Evolutionary conservation across 1,140 invertebrate genomes (phyloP), one percentile per base, ranked within the genome.

Genomic region (Belonocnema kinseyi): DNA sequence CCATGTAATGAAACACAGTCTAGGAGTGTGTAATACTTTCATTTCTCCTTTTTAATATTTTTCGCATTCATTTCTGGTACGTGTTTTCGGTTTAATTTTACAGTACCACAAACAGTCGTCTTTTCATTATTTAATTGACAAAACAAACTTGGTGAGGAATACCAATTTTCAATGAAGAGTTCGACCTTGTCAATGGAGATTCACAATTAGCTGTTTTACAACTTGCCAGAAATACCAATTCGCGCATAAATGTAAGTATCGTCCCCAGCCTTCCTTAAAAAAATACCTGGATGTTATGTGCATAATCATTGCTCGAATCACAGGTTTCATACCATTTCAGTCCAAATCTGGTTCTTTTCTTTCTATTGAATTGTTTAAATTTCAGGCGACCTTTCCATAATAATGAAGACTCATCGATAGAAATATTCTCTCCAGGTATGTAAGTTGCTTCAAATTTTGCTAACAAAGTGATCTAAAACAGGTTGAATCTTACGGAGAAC

Each of bases 301-400:
- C 75, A 77, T 81, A 82, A n/a, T 82, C 81, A 19, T 84, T 85
- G 8, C 79, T 73, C 73, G 79, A 83, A 51, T 87, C 83, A 80
- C 82, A 83, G 19, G 85, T 50, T 40, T 80, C 77, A 72, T 82
- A 86, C 40, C 81, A 75, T 74, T 86, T 88, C 16, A 86, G 82
- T n/a, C 82, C 85, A 79, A 87, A 89, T 46, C 83, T 75, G 17
- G 80, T 46, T 21, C 82, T 73, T 72, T 89, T 89, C 17, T 70
- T 70, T 61, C 82, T 83, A 51, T 87, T 82, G 66, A 84, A 89
- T 58, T 88, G 87, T 61, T 82, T 83, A 56, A 87, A 84, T 54
- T 21, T 50, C 21, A 87, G 53, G 33, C 86, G 52, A 40, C 88
- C 85, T 83, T 87, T 86, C 79, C 85, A 88, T 21, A 79, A 50